Percentiles rank a stretch among this genome's conserved stretches.
phyloP scores from a whole-genome alignment of 1,140 invertebrate species.

The Drosophila biarmipes region DNA sequence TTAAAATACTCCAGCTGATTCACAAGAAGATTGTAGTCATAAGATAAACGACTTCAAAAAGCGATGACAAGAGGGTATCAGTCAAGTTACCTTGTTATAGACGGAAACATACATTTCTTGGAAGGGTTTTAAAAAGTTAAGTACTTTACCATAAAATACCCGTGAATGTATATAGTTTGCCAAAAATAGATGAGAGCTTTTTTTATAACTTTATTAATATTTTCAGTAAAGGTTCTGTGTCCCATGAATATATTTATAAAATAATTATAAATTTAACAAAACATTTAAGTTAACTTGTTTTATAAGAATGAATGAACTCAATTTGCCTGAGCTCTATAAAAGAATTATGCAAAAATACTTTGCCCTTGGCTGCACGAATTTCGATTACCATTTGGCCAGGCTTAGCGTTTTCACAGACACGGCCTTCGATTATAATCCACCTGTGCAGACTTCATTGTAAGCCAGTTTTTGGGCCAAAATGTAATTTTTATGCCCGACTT shows the following conservation, averaged over 20 bases:
- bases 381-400: constrained; percentile 19
- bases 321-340: too few relatives aligned
- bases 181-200: too few relatives aligned
- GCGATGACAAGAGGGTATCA: neutral
- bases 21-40: neutral
- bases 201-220: too few relatives aligned
- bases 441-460: constrained; percentile 10
- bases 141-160: too few relatives aligned
- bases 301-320: too few relatives aligned
- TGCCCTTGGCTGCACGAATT: neutral
- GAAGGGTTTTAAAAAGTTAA: too few relatives aligned
- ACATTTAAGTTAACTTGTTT: too few relatives aligned
- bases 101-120: too few relatives aligned
- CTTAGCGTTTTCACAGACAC: constrained; percentile 7
- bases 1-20: constrained; percentile 19
- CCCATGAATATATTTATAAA: too few relatives aligned
- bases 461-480: constrained; percentile 15
- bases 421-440: constrained; percentile 15
- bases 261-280: too few relatives aligned
- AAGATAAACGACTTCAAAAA: constrained; percentile 1
- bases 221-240: too few relatives aligned
- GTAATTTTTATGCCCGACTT: constrained; percentile 44
- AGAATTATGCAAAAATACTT: neutral
- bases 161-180: too few relatives aligned
- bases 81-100: neutral